Base-by-base conservation (phyloP, 2,888 invertebrate species). In the Hecatera dysodea region DNA sequence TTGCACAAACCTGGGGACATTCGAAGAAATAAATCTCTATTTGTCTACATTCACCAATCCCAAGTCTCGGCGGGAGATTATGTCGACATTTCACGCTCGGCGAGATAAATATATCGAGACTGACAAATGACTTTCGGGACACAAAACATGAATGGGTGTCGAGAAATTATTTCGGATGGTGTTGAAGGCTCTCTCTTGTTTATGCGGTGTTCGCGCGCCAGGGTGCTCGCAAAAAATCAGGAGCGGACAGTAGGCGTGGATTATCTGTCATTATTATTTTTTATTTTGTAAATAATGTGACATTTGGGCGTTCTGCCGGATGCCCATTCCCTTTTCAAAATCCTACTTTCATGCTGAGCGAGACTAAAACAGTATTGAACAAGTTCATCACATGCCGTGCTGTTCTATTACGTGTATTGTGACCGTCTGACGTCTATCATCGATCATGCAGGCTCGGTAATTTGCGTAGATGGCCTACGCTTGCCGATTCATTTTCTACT, bases 1-100 rank as follows among this genome's bases (percentile, higher is more conserved):
- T 93, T 94, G 91, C 90, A 93, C 90, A 93, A 94, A 88, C 88
- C 87, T 87, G 84, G 85, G 80, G 86, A 87, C 86, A 83, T 92
- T 93, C 90, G 84, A 78, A 80, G 89, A 91, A 92, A 94, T 93
- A 91, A 93, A 93, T 93, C 90, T 91, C 90, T 88, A 92, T 93
- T 93, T 94, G 91, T 91, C 89, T 75, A 88, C 89, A 91, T 92
- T 94, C 92, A 93, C 92, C 91, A 92, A 93, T 93, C 90, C 86
- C 83, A 76, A 72, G 67, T 76, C 82, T 69, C 90, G 67, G 86
- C 90, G 83, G 90, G 91, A 86, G 88, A 88, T 86, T 81, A 85
- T 87, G 86, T 85, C 83, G 71, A 80, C 82, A 87, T 87, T 90
- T 89, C 86, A 90, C 90, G 87, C 88, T 90, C 69, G 76, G 81